phyloP scores from a whole-genome alignment of 2,797 vertebrate genomes.

The Notolepis coatsorum region DNA sequence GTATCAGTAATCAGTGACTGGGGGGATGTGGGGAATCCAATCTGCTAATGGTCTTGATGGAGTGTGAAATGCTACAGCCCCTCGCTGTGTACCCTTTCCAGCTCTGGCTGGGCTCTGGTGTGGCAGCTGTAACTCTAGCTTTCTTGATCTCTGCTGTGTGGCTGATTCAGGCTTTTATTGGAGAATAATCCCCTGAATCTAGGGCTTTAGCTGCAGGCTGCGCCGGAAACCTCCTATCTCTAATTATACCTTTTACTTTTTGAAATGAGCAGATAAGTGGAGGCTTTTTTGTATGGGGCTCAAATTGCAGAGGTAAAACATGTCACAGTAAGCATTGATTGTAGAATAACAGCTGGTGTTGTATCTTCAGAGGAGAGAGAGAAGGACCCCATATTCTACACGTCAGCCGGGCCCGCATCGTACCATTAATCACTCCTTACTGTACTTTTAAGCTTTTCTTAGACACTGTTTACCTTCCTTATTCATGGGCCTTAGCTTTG shows the following conservation, averaged over 20 bases:
- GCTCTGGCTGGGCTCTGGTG: slow-evolving; percentile 41
- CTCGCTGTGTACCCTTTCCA: slow-evolving; percentile 70
- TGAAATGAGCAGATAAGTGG: slow-evolving; percentile 42
- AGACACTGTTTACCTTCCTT: slow-evolving; percentile 19
- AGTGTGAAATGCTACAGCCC: slow-evolving; percentile 72
- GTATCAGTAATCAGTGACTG: slow-evolving; percentile 62
- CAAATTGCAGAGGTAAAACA: slow-evolving; percentile 63
- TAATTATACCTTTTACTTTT: slow-evolving; percentile 61
- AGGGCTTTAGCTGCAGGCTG: slow-evolving; percentile 44
- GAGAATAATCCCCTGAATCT: slow-evolving; percentile 62
- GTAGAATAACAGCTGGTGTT: slow-evolving; percentile 66
- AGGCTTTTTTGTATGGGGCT: slow-evolving; percentile 38
- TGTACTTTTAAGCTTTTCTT: slow-evolving; percentile 1
- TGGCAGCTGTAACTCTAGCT: slow-evolving; percentile 41
- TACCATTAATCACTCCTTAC: slow-evolving; percentile 23
- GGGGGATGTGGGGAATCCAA: slow-evolving; percentile 69
- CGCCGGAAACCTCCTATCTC: slow-evolving; percentile 29
- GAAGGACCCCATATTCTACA: slow-evolving; percentile 38
- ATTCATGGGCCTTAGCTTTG: slow-evolving; percentile 8
- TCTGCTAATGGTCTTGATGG: slow-evolving; percentile 75
- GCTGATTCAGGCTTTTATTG: slow-evolving; percentile 52
- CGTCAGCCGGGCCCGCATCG: slow-evolving; percentile 24
- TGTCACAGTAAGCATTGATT: slow-evolving; percentile 68
- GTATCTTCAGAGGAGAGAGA: slow-evolving; percentile 54
- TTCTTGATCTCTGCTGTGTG: slow-evolving; percentile 44